These are phyloP conservation scores for Cantharis rustica DNA, from an alignment of 2,888 invertebrate species.

Conservation along the genomic window DNA sequence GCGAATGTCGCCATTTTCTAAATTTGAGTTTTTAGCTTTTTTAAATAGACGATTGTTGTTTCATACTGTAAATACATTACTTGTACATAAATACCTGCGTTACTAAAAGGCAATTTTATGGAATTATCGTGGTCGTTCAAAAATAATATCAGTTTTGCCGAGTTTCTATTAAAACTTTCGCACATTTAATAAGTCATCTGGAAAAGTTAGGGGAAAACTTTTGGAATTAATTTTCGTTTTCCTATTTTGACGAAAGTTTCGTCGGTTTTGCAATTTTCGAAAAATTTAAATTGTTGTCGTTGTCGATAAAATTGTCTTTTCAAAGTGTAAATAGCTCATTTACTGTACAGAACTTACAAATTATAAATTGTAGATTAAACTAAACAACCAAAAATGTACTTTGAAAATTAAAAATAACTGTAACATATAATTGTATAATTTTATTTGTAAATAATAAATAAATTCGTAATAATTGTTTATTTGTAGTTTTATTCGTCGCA, in stretches of 20 bases:
- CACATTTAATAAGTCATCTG: background rate
- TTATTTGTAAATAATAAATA: conserved; percentile 42
- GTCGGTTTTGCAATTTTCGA: background rate
- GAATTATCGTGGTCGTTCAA: background rate
- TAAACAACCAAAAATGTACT: conserved; percentile 31
- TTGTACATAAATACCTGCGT: background rate
- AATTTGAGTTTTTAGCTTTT: too few relatives aligned
- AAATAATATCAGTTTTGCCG: background rate
- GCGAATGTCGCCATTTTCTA: background rate
- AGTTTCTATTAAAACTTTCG: background rate
- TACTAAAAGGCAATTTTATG: background rate
- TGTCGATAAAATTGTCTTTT: background rate
- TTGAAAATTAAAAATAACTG: conserved; percentile 30
- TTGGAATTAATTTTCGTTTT: background rate
- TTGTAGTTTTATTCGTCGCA: background rate
- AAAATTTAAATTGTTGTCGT: background rate
- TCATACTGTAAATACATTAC: background rate
- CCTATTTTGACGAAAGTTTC: background rate
- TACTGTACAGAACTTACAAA: background rate
- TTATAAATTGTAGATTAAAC: background rate
- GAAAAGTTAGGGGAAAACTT: background rate
- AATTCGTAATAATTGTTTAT: conserved; percentile 30
- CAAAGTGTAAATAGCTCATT: background rate
- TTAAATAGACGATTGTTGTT: background rate
- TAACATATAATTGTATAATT: conserved; percentile 36